phyloP scores from a whole-genome alignment of 2,888 invertebrate genomes.

The Xanthia togata region DNA sequence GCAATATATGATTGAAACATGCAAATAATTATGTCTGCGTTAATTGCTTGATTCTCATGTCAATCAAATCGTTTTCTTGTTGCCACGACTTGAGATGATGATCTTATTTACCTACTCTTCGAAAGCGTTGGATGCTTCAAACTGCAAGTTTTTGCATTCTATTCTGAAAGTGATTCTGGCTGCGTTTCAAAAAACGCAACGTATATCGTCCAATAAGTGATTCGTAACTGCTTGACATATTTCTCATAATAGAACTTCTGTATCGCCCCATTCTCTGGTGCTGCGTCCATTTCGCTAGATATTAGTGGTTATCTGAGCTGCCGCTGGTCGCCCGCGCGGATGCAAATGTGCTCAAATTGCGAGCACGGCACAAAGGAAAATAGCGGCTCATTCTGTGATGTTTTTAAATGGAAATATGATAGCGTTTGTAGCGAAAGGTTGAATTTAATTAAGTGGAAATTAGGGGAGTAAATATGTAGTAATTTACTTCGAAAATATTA shows the following conservation, averaged over 20 bases:
- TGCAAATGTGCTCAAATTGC: slow-evolving; percentile 55
- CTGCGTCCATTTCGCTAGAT: slow-evolving; percentile 47
- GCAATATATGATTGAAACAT: neutral
- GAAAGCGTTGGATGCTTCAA: neutral
- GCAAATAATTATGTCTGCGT: no score
- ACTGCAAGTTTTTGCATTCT: neutral
- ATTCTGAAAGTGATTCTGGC: neutral
- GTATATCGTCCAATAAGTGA: neutral
- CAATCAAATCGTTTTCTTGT: neutral
- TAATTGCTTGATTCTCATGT: neutral
- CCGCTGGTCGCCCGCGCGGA: slow-evolving; percentile 31
- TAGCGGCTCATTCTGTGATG: slow-evolving; percentile 35
- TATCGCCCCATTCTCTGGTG: neutral
- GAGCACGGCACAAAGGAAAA: slow-evolving; percentile 44
- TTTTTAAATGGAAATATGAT: slow-evolving; percentile 48
- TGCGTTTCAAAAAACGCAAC: no score
- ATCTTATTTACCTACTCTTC: neutral
- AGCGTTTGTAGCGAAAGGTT: slow-evolving; percentile 18
- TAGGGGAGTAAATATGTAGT: slow-evolving; percentile 5
- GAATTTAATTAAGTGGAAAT: slow-evolving; percentile 12
- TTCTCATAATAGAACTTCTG: slow-evolving; percentile 14
- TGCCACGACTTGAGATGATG: neutral
- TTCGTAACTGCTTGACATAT: neutral
- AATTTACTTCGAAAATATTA: slow-evolving; percentile 1
- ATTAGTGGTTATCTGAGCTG: slow-evolving; percentile 52